A percentile compares a stretch with the other conserved stretches of the same genome.
phyloP scores from a whole-genome alignment of 1,140 invertebrate genomes.

The Macrobrachium nipponense region DNA sequence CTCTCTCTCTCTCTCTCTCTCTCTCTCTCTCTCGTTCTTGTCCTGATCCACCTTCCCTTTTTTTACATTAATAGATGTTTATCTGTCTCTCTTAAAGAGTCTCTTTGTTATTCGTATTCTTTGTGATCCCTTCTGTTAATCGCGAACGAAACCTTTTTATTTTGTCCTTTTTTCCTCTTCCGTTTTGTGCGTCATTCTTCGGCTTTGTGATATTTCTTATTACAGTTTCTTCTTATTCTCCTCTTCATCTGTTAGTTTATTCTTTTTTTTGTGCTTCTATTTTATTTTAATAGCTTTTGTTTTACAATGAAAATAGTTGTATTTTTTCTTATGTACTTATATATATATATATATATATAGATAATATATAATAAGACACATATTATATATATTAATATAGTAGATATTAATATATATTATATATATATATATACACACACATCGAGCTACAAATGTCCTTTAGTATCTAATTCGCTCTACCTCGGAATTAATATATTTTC shows the following conservation, averaged over 20 bases:
- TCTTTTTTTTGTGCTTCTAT: not conserved
- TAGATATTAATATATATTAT: not conserved
- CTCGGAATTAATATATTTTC: no score
- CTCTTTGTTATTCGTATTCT: not conserved
- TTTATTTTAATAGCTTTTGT: not conserved
- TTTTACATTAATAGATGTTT: not conserved
- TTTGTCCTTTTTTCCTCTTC: not conserved
- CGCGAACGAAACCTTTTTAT: not conserved
- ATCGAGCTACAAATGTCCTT: no score
- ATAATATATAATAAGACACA: no score
- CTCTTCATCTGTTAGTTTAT: not conserved
- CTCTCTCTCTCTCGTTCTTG: constrained; percentile 8
- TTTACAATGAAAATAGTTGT: no score
- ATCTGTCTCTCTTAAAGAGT: not conserved
- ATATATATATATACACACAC: not conserved
- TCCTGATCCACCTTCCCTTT: not conserved
- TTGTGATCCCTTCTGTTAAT: not conserved
- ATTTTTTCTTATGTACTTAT: no score
- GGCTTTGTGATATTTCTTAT: not conserved
- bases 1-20: not conserved
- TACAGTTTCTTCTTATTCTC: not conserved
- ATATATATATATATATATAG: no score
- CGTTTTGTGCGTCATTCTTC: not conserved
- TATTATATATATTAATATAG: not conserved
- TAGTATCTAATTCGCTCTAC: no score